Conservation (phyloP, 2,888 invertebrate species). For the Conomelus anceps region DNA sequence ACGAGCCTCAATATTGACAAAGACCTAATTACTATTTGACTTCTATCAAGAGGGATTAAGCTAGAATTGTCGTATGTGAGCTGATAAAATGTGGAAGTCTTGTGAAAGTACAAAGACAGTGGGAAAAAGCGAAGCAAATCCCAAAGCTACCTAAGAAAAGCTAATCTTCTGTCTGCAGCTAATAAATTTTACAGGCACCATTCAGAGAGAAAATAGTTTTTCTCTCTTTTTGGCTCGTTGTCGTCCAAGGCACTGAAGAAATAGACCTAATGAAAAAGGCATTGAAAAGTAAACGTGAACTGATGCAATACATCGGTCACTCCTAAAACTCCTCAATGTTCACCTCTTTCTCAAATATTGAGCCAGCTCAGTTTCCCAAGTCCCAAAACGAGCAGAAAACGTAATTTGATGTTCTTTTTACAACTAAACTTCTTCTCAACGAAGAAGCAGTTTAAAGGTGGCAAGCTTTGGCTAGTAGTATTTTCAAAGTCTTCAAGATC, state of each 20-base stretch:
- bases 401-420: no score
- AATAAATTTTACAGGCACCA: not conserved
- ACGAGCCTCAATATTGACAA: no score
- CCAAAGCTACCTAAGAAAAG: not conserved
- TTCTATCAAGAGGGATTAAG: not conserved
- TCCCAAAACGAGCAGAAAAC: not conserved
- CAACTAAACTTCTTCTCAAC: no score
- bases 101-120: not conserved
- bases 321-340: not conserved
- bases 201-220: not conserved
- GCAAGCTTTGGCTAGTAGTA: no score
- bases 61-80: not conserved
- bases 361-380: not conserved
- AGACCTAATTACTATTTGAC: not conserved
- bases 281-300: not conserved
- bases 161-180: not conserved
- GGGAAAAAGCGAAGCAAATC: not conserved
- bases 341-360: not conserved
- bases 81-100: no score
- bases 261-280: not conserved
- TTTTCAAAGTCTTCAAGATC: no score
- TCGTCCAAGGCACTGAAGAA: not conserved
- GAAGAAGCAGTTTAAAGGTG: no score
- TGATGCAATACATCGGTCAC: not conserved
- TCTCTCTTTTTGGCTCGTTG: not conserved